Evolutionary conservation across 2,888 invertebrate species (phyloP).

Genomic region (Seira ritae): DNA sequence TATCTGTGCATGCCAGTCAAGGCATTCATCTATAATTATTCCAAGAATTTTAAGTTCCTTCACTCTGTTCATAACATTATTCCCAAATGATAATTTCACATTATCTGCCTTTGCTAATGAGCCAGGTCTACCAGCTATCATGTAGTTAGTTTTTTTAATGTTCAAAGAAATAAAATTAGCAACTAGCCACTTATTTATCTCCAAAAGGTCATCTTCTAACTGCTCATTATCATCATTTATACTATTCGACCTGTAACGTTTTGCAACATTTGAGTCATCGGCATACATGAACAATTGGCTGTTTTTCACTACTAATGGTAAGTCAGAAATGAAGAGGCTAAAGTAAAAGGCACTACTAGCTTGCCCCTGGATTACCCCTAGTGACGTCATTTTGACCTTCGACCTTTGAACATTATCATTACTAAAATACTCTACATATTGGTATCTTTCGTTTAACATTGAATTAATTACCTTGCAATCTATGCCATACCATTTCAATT

Average conservation of each 20-base stretch:
- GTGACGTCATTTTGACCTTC: not conserved
- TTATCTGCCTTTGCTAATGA: not conserved
- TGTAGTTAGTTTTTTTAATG: not conserved
- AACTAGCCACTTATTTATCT: conserved; percentile 5
- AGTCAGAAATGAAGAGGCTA: conserved; percentile 26
- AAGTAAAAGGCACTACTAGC: conserved; percentile 1
- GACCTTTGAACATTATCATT: not conserved
- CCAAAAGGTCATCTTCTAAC: conserved; percentile 11
- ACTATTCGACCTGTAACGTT: too few relatives aligned
- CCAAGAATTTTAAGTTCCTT: conserved; percentile 24
- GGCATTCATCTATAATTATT: conserved; percentile 13
- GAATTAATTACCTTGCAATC: conserved; percentile 16
- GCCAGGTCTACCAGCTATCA: not conserved
- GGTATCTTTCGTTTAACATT: conserved; percentile 8
- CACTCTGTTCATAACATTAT: not conserved
- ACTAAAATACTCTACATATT: conserved; percentile 23
- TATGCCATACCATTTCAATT: conserved; percentile 47
- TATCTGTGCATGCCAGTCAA: not conserved
- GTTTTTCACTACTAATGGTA: too few relatives aligned
- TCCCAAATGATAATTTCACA: not conserved
- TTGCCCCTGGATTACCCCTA: conserved; percentile 33
- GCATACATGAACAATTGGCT: too few relatives aligned
- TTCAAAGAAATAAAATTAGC: conserved; percentile 14
- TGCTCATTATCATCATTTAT: too few relatives aligned
- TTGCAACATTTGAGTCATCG: conserved; percentile 20